Base-by-base conservation (phyloP, 2,797 vertebrate species). In the Geotrypetes seraphini region DNA sequence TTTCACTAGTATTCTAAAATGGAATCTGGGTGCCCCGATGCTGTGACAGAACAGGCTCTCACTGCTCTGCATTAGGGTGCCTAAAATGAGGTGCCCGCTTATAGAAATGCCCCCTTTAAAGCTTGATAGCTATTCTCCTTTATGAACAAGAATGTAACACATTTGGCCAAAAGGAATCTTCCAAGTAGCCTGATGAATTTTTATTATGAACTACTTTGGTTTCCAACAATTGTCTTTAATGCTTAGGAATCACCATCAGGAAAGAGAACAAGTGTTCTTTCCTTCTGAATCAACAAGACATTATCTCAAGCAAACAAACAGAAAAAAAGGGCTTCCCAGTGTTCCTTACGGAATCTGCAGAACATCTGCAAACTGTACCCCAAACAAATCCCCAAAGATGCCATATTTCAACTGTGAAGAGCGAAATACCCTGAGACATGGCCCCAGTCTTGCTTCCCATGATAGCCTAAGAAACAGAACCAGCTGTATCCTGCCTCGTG, bases 371-470 rank as follows among this genome's bases (percentile, higher is more conserved):
- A 53, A 45, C 37, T n/a, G 7, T 47, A 20, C 13, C 39, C 38
- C 35, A 21, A 19, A 35, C 4, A 32, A 22, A 13, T n/a, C 13
- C 23, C 18, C 36, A 47, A 38, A 18, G 20, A 44, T 20, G 47
- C n/a, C n/a, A 32, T 14, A 16, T 19, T 57, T 47, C 39, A 12
- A 20, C 13, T 29, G 57, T 7, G 31, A 50, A 47, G 53, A 23
- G n/a, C n/a, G n/a, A n/a, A 43, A 33, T 14, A 31, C 23, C 13
- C 14, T 20, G 29, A 36, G 13, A 22, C 43, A 37, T 37, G 37
- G 51, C 53, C 24, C 48, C 50, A 19, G 50, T 15, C 15, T 53
- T 47, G 36, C 43, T 28, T 32, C 16, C 31, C 12, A n/a, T 22
- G 6, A 16, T 20, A 23, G 16, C 28, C 50, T 55, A 35, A 46